These are phyloP conservation scores for Misgurnus anguillicaudatus DNA, from an alignment of 2,113 vertebrate species.

Conservation along the genomic window DNA sequence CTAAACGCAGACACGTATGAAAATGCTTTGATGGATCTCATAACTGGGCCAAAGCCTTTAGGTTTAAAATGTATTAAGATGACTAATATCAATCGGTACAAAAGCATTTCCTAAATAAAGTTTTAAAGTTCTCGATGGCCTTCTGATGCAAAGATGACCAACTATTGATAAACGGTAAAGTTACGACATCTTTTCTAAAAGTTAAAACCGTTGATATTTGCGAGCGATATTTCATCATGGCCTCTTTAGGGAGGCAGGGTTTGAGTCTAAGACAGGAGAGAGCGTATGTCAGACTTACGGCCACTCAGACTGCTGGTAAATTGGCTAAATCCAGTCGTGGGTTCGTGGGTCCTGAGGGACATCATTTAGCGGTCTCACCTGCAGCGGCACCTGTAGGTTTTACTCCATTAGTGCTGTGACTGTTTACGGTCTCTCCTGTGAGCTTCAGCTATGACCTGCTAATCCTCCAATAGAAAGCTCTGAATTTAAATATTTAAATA, in stretches of 20 bases:
- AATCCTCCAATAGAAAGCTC: slow-evolving; percentile 48
- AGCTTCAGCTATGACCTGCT: slow-evolving; percentile 34
- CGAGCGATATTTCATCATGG: slow-evolving; percentile 54
- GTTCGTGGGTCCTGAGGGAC: slow-evolving; percentile 55
- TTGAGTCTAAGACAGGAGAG: slow-evolving; percentile 43
- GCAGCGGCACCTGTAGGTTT: slow-evolving; percentile 57
- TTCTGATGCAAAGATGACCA: slow-evolving; percentile 36
- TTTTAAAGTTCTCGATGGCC: not conserved
- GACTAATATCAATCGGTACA: too few relatives aligned
- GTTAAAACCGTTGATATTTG: slow-evolving; percentile 53
- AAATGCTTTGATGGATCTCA: slow-evolving; percentile 13
- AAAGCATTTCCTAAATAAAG: too few relatives aligned
- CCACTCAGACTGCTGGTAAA: slow-evolving; percentile 49
- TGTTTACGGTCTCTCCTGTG: slow-evolving; percentile 41
- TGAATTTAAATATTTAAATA: slow-evolving; percentile 43
- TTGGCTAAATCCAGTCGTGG: slow-evolving; percentile 57
- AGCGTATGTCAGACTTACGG: slow-evolving; percentile 31
- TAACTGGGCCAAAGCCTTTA: not conserved
- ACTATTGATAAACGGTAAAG: slow-evolving; percentile 25
- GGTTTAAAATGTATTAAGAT: not conserved
- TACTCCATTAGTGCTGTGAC: slow-evolving; percentile 49
- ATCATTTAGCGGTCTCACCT: slow-evolving; percentile 57
- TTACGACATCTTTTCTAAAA: slow-evolving; percentile 41
- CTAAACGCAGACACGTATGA: slow-evolving; percentile 11
- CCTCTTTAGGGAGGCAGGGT: slow-evolving; percentile 46